phyloP scores from a whole-genome alignment of 2,113 vertebrate species.

The Dasyornis broadbenti region DNA sequence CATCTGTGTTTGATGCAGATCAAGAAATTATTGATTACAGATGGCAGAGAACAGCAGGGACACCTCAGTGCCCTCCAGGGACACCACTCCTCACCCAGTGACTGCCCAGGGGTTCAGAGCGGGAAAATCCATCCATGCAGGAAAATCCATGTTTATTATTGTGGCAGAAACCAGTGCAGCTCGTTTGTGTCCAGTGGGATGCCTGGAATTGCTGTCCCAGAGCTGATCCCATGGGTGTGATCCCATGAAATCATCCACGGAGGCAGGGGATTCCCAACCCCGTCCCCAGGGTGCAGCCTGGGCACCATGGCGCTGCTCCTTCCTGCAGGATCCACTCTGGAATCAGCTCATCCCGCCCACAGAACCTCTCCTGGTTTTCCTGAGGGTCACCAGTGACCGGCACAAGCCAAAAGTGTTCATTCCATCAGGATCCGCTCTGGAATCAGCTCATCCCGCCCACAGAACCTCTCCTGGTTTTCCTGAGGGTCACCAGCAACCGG shows the following conservation, averaged over 20 bases:
- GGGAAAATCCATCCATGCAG: accelerated
- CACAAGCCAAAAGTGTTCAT: too few relatives aligned
- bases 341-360: too few relatives aligned
- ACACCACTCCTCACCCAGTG: accelerated
- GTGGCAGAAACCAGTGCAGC: not conserved
- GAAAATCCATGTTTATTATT: accelerated
- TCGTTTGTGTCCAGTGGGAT: accelerated
- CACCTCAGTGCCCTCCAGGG: accelerated
- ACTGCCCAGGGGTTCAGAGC: not conserved
- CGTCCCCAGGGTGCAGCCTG: accelerated
- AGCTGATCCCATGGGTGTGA: accelerated
- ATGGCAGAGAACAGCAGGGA: not conserved
- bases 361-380: too few relatives aligned
- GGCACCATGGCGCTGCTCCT: accelerated
- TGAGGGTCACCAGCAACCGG: too few relatives aligned
- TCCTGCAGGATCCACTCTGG: not conserved
- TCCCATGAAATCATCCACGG: accelerated
- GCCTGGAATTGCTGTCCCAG: not conserved
- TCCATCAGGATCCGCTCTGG: too few relatives aligned
- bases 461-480: too few relatives aligned
- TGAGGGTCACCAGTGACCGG: too few relatives aligned
- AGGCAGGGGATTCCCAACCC: not conserved
- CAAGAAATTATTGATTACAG: accelerated
- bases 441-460: too few relatives aligned
- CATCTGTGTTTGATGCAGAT: accelerated